These are phyloP conservation scores for Elysia crispata DNA, from an alignment of 2,888 invertebrate species.

Conservation along the genomic window DNA sequence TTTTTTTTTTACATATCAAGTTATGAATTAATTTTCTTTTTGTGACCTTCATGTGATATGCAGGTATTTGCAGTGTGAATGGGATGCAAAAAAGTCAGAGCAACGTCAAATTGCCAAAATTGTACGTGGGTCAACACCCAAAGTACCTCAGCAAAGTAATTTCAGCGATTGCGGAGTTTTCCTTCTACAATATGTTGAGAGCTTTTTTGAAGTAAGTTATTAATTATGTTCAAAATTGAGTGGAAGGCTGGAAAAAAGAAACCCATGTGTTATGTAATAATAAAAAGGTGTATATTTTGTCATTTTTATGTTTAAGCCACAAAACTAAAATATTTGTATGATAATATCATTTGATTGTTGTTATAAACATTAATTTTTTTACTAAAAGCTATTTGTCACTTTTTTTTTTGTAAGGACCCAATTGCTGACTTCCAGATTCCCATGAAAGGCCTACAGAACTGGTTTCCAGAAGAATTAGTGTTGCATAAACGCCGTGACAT, in stretches of 20 bases:
- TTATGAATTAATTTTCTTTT: too few species aligned
- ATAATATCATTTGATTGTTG: too few species aligned
- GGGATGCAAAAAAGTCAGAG: slow-evolving; percentile 49
- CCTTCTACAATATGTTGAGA: slow-evolving; percentile 96
- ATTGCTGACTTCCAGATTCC: slow-evolving; percentile 89
- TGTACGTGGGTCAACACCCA: slow-evolving; percentile 48
- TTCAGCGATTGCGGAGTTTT: slow-evolving; percentile 98
- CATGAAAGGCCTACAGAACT: slow-evolving; percentile 87
- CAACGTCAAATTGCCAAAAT: slow-evolving; percentile 45
- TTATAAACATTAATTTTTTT: background rate
- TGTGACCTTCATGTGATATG: too few species aligned
- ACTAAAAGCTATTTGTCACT: background rate
- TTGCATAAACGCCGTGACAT: slow-evolving; percentile 92
- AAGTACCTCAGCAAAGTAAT: slow-evolving; percentile 94
- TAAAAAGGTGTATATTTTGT: too few species aligned
- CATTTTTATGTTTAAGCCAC: too few species aligned
- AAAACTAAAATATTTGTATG: too few species aligned
- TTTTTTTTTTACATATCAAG: too few species aligned
- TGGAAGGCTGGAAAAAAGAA: too few species aligned
- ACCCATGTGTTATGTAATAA: too few species aligned
- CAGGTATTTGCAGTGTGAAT: slow-evolving; percentile 53
- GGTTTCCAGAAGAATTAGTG: slow-evolving; percentile 92
- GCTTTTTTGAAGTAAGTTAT: slow-evolving; percentile 88
- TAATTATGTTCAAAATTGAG: too few species aligned
- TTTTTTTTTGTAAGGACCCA: slow-evolving; percentile 83